Base-by-base conservation (phyloP, 2,888 invertebrate genomes). In the Graphium colonna region DNA sequence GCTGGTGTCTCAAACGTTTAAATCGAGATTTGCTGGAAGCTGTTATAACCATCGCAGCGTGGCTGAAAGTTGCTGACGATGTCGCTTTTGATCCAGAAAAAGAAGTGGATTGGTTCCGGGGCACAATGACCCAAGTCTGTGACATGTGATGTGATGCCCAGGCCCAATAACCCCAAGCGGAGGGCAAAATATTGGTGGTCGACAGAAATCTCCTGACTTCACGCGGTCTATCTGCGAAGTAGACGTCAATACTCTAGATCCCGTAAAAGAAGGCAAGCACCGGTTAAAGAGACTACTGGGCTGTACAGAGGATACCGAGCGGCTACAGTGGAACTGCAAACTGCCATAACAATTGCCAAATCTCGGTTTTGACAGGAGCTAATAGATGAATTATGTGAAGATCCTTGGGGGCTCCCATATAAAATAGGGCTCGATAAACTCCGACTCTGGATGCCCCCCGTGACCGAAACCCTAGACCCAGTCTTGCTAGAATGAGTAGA, bases 341-440 rank as follows among this genome's bases (percentile, higher is more conserved):
- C 0, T n/a, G 51, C 44, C 0, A 60, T 57, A 10, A 9, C 42
- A 1, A n/a, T 38, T 4, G 40, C 52, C 9, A 56, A 51, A n/a
- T 38, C 54, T 12, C 36, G 40, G 18, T 44, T 48, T 2, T 55
- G 53, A 51, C 38, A 10, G 1, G 54, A 50, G 15, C 56, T 59
- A 10, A 8, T 56, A 0, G 55, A 54, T 31, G 41, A n/a, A 9
- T 18, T 56, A 3, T 43, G 55, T 13, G 13, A 43, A 10, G 42
- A 56, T 18, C 52, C 56, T 1, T 58, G 53, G 56, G 58, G 57
- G 9, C 59, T 55, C 8, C 57, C 58, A 1, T 61, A 59, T 26
- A 45, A 41, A 9, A 39, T 53, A 9, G 57, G 58, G 2, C 17
- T 58, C 39, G 58, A 44, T 1, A 61, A 61, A 38, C 42, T 61